Conservation (phyloP, 2,113 vertebrate genomes). For the Cyprinodon variegatus region DNA sequence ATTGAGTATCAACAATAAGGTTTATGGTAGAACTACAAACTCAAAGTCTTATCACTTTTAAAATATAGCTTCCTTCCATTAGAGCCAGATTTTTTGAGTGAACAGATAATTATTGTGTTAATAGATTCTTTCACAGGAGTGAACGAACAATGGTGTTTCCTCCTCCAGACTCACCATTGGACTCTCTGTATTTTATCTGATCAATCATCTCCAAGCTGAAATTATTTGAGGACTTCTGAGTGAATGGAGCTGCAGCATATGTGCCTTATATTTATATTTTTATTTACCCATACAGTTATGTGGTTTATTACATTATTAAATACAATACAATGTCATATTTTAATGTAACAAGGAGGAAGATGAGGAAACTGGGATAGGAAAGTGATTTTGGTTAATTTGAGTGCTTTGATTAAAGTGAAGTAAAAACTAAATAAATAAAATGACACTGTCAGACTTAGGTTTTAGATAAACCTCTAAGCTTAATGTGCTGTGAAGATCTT, state of each 20-base stretch:
- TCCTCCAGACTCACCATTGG: too few species aligned
- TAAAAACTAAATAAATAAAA: constrained; percentile 20
- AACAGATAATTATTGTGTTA: too few species aligned
- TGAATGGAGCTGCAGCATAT: background rate
- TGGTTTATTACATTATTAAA: background rate
- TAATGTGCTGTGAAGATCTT: constrained; percentile 12
- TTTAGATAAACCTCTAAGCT: constrained; percentile 28
- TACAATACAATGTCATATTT: background rate
- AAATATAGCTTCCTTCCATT: too few species aligned
- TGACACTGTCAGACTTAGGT: background rate
- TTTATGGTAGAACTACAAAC: too few species aligned
- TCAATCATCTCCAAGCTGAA: too few species aligned
- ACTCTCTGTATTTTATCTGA: too few species aligned
- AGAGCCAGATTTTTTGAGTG: too few species aligned
- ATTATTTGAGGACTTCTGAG: background rate
- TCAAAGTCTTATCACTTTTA: too few species aligned
- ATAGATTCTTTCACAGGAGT: too few species aligned
- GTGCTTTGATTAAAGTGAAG: constrained; percentile 22
- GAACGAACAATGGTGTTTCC: too few species aligned
- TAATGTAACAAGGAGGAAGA: background rate
- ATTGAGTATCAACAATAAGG: too few species aligned
- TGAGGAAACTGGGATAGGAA: constrained; percentile 18
- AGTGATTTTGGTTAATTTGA: constrained; percentile 13
- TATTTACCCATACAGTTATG: background rate
- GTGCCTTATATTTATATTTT: background rate